Evolutionary conservation across 2,888 invertebrate genomes (phyloP), one percentile per base, ranked within the genome.

Genomic region (Petrolisthes manimaculis): DNA sequence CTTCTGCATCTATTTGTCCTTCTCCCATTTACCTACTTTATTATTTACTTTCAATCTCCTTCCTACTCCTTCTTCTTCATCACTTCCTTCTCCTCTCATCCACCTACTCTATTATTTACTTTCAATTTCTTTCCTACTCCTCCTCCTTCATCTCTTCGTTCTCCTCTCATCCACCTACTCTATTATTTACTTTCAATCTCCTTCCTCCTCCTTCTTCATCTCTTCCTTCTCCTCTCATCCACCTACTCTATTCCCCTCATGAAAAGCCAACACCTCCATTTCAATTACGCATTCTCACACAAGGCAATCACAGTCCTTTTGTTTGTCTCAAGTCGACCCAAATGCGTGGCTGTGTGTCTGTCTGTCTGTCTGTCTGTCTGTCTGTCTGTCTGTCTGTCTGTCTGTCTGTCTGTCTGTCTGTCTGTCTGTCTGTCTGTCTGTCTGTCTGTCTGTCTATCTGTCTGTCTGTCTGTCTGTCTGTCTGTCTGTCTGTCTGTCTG

Each of bases 231-330:
- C 67, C 3, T 67, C 67, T 67, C 67, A 37, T 37, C 37, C 37
- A 37, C 37, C 37, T 37, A 37, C 37, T 37, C 54, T 75, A 21
- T 37, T 75, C 12, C 4, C 75, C 75, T 24, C 83, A 21, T 75
- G 75, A 74, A 75, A 83, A 83, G 75, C 75, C 71, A 21, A 18
- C 75, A 75, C 83, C 55, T n/a, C 56, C 54, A 75, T 83, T 37
- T 83, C 83, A 83, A 75, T 83, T 83, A 83, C 83, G 75, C 83
- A 83, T 83, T 75, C 83, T 83, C 83, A 55, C 83, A 75, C 83
- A 83, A 55, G 83, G 74, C 83, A 83, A 83, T 83, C 83, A 83
- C 83, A 37, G 55, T 24, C 55, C 74, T 75, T 83, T 83, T 83
- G 83, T 83, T 24, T 55, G 24, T 53, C 83, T 69, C 55, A 21